Base-by-base conservation (phyloP, 2,888 invertebrate genomes). In the Plagodis dolabraria region DNA sequence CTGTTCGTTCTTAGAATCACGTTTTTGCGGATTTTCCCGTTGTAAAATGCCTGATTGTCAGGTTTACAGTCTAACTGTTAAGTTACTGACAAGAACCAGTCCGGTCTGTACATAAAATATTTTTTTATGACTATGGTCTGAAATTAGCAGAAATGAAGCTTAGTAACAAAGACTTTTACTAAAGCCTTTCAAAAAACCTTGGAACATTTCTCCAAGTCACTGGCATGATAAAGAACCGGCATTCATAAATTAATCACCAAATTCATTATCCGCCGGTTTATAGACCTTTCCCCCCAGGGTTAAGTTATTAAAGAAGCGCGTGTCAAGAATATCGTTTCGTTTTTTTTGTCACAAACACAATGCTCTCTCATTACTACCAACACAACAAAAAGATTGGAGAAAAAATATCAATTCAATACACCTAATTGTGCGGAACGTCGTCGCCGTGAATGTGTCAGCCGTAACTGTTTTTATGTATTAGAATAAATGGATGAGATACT, bases 301-400 rank as follows among this genome's bases (percentile, higher is more conserved):
- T 45, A 48, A 50, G n/a, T 11, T n/a, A 51, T 51, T 35, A 8
- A 46, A 46, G n/a, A 50, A n/a, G 59, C 57, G 57, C 53, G 60
- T 60, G 69, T 60, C 60, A 58, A 47, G 48, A 62, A 47, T 52
- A 57, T 49, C 35, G 47, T 35, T 42, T 42, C 42, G 10, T 22
- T 63, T 69, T n/a, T 68, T 71, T 64, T 46, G 45, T 49, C 54
- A 53, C 60, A 57, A 22, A 22, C 60, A 75, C 75, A 73, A 74
- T 76, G 63, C 60, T 49, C 53, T 62, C 68, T 75, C 71, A 74
- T 76, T 74, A 75, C 65, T 47, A 38, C 50, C 42, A 47, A 43
- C 57, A 45, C 59, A 53, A 73, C 68, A 79, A 80, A 79, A 80
- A 75, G 63, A 67, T 74, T 71, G 52, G 69, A 53, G 46, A 59